These are phyloP conservation scores for Cygnus buccinator DNA, from an alignment of 2,113 vertebrate genomes.

Conservation along the genomic window DNA sequence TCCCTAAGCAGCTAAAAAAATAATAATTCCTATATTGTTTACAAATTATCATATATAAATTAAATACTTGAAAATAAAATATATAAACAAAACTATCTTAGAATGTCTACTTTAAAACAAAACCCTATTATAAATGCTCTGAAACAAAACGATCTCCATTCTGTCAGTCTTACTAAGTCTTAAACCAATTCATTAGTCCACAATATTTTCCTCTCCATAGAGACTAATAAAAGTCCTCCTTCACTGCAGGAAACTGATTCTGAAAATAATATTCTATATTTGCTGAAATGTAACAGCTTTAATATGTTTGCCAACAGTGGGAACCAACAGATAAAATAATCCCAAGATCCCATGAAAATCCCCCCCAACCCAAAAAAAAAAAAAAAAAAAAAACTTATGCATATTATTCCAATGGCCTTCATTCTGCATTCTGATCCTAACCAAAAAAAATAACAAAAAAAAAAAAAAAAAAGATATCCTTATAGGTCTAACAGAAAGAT, in stretches of 20 bases:
- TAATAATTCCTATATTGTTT: not conserved
- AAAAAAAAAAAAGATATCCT: not conserved
- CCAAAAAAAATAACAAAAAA: not conserved
- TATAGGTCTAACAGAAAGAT: not conserved
- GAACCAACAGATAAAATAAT: not conserved
- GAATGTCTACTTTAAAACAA: not conserved
- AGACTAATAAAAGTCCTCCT: not conserved
- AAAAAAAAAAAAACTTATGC: not conserved
- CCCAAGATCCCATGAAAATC: not conserved
- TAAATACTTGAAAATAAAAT: not conserved
- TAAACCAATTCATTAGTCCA: not conserved
- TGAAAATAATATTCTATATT: not conserved
- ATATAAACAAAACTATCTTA: not conserved
- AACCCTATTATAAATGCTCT: not conserved
- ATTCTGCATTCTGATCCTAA: not conserved
- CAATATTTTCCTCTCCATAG: not conserved
- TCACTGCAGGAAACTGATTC: not conserved
- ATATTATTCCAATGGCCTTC: not conserved
- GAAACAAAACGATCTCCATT: not conserved
- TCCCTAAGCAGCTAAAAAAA: not conserved
- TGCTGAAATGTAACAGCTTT: not conserved
- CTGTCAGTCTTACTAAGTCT: not conserved
- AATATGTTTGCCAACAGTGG: not conserved
- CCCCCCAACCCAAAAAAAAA: not conserved
- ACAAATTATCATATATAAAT: not conserved